Evolutionary conservation across 2,888 invertebrate species (phyloP), one percentile per base, ranked within the genome.

Genomic region (Hirudinaria manillensis): DNA sequence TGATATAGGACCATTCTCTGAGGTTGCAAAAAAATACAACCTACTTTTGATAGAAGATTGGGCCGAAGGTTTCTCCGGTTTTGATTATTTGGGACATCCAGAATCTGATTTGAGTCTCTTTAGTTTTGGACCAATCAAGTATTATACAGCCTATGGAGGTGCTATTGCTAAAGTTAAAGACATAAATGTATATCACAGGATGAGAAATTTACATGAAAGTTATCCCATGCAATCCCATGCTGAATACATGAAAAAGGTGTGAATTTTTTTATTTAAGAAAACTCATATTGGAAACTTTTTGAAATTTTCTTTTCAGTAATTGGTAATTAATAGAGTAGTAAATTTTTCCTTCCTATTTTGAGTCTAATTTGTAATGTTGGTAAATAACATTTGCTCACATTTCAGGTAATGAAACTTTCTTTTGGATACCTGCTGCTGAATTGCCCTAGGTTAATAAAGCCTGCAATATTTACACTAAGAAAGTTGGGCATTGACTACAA

Each of bases 61-160:
- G 80, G 86, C 86, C 0, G 85, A 86, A 76, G 79, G 78, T 2
- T 86, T 85, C 78, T 80, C 81, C 75, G 85, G 85, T 7, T 76
- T 78, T n/a, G 68, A 77, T 13, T 75, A 80, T 24, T 71, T 83
- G 1, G 84, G 85, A 27, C 81, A 86, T 77, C 83, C 84, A 1
- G 74, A 80, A 19, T 79, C 83, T 19, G 85, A 86, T 76, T 61
- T 86, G 0, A 75, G 81, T 6, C 77, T 86, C 16, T 86, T 85
- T 78, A 85, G 85, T 79, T 86, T 86, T 78, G 85, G 86, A 13
- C 79, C 83, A 27, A 85, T 86, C 38, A 86, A 86, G 78, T 83
- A 80, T 73, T 83, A 77, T 71, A 85, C 85, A 0, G 81, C 84
- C 0, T 84, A 85, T 76, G 85, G 85, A 32, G 86, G 86, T 24